Evolutionary conservation across 1,140 invertebrate species (phyloP).

Genomic region (Drosophila grimshawi): DNA sequence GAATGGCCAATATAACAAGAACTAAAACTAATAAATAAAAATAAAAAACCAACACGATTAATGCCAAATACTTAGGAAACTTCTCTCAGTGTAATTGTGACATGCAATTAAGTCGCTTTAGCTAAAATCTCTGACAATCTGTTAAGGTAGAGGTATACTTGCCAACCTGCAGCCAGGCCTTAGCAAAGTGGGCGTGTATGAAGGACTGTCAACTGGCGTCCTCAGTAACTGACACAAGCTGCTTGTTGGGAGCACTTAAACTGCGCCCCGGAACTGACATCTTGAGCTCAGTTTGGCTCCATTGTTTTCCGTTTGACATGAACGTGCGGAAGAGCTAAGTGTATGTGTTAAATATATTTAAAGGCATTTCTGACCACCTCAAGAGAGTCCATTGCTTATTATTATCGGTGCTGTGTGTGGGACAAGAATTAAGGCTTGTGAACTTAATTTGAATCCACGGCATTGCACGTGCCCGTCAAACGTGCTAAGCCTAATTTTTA

Average conservation of each 20-base stretch:
- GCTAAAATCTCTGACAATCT: slow-evolving; percentile 41
- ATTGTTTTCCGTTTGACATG: slow-evolving; percentile 68
- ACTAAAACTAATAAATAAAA: no score
- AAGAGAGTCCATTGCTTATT: not conserved
- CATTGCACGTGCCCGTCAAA: slow-evolving; percentile 65
- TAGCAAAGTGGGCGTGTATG: not conserved
- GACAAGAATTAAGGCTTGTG: slow-evolving; percentile 1
- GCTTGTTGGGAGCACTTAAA: slow-evolving; percentile 57
- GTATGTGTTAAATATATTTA: slow-evolving; percentile 47
- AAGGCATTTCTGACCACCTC: slow-evolving; percentile 24
- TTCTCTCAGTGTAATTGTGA: slow-evolving; percentile 10
- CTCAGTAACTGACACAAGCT: slow-evolving; percentile 37
- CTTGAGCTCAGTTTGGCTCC: slow-evolving; percentile 33
- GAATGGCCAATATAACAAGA: no score
- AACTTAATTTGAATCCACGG: slow-evolving; percentile 25
- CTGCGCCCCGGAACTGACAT: slow-evolving; percentile 49
- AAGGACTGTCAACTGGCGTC: slow-evolving; percentile 25
- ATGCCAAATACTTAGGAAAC: not conserved
- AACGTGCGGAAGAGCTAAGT: slow-evolving; percentile 76
- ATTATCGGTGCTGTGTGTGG: slow-evolving; percentile 16
- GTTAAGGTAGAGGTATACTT: slow-evolving; percentile 27
- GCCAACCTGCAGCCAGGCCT: not conserved
- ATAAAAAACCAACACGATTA: no score
- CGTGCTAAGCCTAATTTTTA: slow-evolving; percentile 74
- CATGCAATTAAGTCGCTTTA: slow-evolving; percentile 54